These are phyloP conservation scores for Polypterus senegalus DNA, from an alignment of 2,113 vertebrate species.

Conservation along the genomic window DNA sequence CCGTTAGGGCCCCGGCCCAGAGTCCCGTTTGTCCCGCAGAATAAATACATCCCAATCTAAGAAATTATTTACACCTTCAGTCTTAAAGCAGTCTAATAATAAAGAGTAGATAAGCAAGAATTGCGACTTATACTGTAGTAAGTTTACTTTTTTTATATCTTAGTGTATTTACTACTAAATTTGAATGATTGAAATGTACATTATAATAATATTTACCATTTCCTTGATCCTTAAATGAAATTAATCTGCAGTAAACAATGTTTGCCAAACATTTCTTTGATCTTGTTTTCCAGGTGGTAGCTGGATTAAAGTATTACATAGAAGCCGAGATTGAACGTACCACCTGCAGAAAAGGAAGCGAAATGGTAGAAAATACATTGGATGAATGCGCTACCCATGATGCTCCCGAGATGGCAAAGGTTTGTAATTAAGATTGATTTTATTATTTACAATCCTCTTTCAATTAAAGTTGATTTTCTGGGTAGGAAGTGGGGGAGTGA, in stretches of 20 bases:
- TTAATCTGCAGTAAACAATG: neutral
- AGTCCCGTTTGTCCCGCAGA: too few species aligned
- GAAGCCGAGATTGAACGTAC: constrained; percentile 34
- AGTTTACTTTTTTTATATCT: neutral
- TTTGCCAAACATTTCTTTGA: neutral
- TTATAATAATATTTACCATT: neutral
- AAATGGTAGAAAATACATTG: fast-evolving
- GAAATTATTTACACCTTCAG: too few species aligned
- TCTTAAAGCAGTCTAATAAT: too few species aligned
- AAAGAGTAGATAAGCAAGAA: too few species aligned
- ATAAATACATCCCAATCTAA: too few species aligned
- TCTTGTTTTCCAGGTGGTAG: constrained; percentile 29
- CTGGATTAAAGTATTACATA: constrained; percentile 36
- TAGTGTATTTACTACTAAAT: neutral
- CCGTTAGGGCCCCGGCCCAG: too few species aligned
- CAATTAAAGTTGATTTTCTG: neutral
- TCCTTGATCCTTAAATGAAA: neutral
- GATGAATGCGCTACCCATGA: constrained; percentile 8
- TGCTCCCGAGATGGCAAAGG: neutral
- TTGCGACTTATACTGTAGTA: too few species aligned
- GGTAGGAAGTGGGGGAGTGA: neutral
- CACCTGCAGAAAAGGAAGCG: constrained; percentile 33
- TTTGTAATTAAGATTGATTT: constrained; percentile 9
- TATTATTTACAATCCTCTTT: constrained; percentile 4
- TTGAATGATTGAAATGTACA: neutral